phyloP scores from a whole-genome alignment of 2,797 vertebrate genomes.

The Harpagifer antarcticus region DNA sequence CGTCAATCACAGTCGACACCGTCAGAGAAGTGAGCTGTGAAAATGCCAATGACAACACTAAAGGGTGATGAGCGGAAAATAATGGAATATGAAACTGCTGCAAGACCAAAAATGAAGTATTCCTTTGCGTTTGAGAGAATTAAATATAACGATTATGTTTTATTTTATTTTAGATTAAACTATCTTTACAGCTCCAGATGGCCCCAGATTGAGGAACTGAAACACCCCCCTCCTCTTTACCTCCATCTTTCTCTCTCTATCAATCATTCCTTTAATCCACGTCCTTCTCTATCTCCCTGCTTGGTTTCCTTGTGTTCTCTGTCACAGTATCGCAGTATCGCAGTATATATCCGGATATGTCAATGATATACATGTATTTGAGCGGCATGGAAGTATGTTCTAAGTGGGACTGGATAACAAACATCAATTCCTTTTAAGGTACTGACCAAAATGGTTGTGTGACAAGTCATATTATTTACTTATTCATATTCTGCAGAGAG shows the following conservation, averaged over 20 bases:
- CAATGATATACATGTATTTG: neutral
- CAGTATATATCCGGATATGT: neutral
- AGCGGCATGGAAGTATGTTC: neutral
- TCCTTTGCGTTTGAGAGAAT: neutral
- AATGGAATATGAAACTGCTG: neutral
- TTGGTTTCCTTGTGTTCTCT: constrained; percentile 1
- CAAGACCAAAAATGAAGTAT: neutral
- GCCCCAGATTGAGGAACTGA: constrained; percentile 11
- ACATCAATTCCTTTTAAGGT: neutral
- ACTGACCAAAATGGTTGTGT: neutral
- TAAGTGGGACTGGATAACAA: neutral
- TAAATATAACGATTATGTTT: neutral
- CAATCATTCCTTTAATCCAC: neutral
- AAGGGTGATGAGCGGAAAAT: constrained; percentile 24
- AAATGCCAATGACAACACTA: constrained; percentile 35
- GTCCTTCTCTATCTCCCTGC: neutral
- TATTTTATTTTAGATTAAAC: neutral
- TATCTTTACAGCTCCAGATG: constrained; percentile 5
- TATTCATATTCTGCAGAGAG: neutral
- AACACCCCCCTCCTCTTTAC: neutral
- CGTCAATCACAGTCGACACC: constrained; percentile 60
- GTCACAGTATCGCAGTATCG: neutral
- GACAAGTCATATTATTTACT: neutral
- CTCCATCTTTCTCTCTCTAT: neutral
- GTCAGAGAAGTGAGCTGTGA: constrained; percentile 50